Percentiles rank a stretch among this genome's conserved stretches.
These are phyloP conservation scores for Eutolmus rufibarbis DNA, from an alignment of 2,888 invertebrate genomes.

Conservation along the genomic window DNA sequence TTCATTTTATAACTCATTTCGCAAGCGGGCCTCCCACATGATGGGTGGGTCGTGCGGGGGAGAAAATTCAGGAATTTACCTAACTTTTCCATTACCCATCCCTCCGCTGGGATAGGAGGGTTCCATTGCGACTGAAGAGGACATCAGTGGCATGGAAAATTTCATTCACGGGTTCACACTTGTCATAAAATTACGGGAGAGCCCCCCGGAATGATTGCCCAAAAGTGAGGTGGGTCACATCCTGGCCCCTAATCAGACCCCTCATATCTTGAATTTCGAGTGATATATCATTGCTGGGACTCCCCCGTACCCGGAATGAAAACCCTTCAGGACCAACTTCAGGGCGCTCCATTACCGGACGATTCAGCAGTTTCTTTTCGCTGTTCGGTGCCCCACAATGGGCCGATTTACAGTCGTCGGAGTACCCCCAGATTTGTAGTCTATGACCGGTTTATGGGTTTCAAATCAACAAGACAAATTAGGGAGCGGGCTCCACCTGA, in stretches of 20 bases:
- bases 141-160: neutral
- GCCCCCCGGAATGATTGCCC: neutral
- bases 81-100: constrained; percentile 23
- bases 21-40: neutral
- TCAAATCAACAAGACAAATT: constrained; percentile 25
- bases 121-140: neutral
- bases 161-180: constrained; percentile 16
- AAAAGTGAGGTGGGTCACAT: neutral
- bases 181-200: neutral
- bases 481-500: neutral
- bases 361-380: neutral
- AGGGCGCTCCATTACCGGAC: neutral
- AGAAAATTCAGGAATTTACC: neutral
- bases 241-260: neutral
- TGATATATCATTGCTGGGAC: neutral
- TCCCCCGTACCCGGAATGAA: neutral
- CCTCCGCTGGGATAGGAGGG: neutral
- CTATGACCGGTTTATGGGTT: constrained; percentile 4
- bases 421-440: constrained; percentile 11
- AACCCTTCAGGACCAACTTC: neutral
- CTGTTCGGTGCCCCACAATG: neutral
- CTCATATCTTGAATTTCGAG: neutral
- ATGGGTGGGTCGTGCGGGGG: neutral
- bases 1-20: constrained; percentile 19
- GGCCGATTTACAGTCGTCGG: neutral